phyloP scores from a whole-genome alignment of 2,888 invertebrate species.

The Sclerodermus sp. region DNA sequence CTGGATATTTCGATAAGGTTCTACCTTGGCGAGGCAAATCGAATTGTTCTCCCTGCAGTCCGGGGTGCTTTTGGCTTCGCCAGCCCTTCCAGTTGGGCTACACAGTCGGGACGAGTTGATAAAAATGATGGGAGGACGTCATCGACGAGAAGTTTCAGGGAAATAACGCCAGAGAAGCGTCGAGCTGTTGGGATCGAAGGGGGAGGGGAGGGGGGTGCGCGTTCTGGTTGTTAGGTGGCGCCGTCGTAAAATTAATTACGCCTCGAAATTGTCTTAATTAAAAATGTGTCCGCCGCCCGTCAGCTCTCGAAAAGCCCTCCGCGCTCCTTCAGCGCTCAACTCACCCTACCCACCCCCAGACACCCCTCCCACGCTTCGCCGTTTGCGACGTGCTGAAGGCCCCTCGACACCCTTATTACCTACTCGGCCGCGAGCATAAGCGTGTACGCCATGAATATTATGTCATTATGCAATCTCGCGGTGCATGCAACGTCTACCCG shows the following conservation, averaged over 20 bases:
- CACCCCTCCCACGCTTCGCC: background rate
- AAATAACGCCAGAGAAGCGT: background rate
- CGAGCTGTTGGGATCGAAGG: background rate
- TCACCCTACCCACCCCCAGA: constrained; percentile 2
- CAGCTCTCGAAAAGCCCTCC: constrained; percentile 16
- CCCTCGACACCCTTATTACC: constrained; percentile 46
- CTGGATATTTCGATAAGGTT: background rate
- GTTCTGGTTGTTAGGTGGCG: constrained; percentile 41
- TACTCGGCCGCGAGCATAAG: constrained; percentile 41
- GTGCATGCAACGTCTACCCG: constrained; percentile 46
- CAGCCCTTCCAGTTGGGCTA: background rate
- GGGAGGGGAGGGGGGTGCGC: constrained; percentile 16
- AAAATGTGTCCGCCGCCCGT: constrained; percentile 51
- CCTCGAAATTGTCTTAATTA: constrained; percentile 55
- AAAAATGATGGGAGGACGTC: background rate
- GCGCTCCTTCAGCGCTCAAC: background rate
- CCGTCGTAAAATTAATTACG: constrained; percentile 55
- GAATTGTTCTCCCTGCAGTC: background rate
- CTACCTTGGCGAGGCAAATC: background rate
- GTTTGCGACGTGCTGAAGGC: constrained; percentile 8
- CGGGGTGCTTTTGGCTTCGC: background rate
- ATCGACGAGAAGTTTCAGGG: background rate
- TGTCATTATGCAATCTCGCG: constrained; percentile 56
- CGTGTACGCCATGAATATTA: constrained; percentile 52
- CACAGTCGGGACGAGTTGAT: background rate